A percentile compares a stretch with the other conserved stretches of the same genome.
Evolutionary conservation across 1,140 invertebrate genomes (phyloP).

Genomic region (Drosophila azteca): DNA sequence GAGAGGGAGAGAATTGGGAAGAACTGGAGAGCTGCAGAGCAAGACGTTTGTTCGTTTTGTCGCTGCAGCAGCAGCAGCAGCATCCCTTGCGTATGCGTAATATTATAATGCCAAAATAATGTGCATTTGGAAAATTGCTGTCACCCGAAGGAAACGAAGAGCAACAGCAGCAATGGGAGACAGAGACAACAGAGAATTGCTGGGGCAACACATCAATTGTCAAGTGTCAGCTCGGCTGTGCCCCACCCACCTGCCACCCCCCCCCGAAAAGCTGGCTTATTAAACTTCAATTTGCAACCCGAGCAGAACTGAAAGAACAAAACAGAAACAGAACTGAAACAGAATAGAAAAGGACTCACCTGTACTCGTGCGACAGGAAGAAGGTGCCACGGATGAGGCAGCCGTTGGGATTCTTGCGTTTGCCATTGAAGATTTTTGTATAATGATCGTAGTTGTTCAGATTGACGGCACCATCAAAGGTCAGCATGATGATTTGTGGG

Average conservation of each 20-base stretch:
- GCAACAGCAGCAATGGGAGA: background rate
- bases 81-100: conserved; percentile 63
- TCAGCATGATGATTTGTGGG: conserved; percentile 96
- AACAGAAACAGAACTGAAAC: too few species aligned
- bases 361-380: conserved; percentile 96
- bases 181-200: conserved; percentile 16
- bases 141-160: conserved; percentile 3
- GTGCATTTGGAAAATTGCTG: conserved; percentile 54
- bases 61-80: conserved; percentile 14
- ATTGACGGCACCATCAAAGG: conserved; percentile 97
- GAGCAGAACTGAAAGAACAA: too few species aligned
- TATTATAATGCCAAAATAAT: conserved; percentile 72
- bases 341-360: conserved; percentile 81
- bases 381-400: conserved; percentile 96
- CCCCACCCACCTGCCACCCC: background rate
- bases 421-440: conserved; percentile 91
- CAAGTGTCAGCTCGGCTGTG: conserved; percentile 39
- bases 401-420: conserved; percentile 93
- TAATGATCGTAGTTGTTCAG: conserved; percentile 96
- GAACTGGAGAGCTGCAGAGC: background rate
- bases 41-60: conserved; percentile 2
- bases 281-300: conserved; percentile 37
- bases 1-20: background rate
- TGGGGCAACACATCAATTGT: conserved; percentile 47
- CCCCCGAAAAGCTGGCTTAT: conserved; percentile 48